Evolutionary conservation across 2,113 vertebrate genomes (phyloP), one percentile per base, ranked within the genome.

Genomic region (Megalops atlanticus): DNA sequence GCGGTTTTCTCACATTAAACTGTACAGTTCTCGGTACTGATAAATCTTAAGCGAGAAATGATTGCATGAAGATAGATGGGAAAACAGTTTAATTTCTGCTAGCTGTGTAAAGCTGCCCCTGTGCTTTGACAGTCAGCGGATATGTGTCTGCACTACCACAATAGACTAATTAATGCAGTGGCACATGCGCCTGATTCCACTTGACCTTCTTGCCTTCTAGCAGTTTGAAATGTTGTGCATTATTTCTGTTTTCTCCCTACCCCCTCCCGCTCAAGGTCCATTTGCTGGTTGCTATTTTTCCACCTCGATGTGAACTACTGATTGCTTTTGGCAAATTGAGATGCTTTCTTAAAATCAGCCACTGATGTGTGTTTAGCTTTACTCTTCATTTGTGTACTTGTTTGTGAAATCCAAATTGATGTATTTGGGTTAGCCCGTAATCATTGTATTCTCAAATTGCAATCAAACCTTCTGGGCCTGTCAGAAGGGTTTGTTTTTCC

Each of bases 331-430:
- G 49, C 2, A 6, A 54, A 54, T 54, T 21, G 5, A 24, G 24
- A 21, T 21, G 18, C 1, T 21, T 21, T 2, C 49, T 80, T 49
- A 36, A 27, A 73, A 49, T 33, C 52, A 33, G 47, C 43, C n/a
- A n/a, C n/a, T n/a, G n/a, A n/a, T n/a, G n/a, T n/a, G n/a, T n/a
- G n/a, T 40, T 74, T 74, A 70, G 52, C 52, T 80, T 41, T 24
- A 69, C 52, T 75, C 72, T 81, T 76, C 76, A n/a, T n/a, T n/a
- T n/a, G n/a, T n/a, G 75, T 81, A 35, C 52, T 77, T 82, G 77
- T 68, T 69, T 78, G 78, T 39, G 33, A 79, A 80, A 82, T 76
- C 38, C n/a, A 43, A 64, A 2, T 18, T 27, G 80, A 84, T 75
- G 7, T 76, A 73, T 82, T 75, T 80, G 49, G 78, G 72, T 84